A percentile compares a stretch with the other conserved stretches of the same genome.
phyloP scores from a whole-genome alignment of 2,113 vertebrate species.

The Aythya baeri region DNA sequence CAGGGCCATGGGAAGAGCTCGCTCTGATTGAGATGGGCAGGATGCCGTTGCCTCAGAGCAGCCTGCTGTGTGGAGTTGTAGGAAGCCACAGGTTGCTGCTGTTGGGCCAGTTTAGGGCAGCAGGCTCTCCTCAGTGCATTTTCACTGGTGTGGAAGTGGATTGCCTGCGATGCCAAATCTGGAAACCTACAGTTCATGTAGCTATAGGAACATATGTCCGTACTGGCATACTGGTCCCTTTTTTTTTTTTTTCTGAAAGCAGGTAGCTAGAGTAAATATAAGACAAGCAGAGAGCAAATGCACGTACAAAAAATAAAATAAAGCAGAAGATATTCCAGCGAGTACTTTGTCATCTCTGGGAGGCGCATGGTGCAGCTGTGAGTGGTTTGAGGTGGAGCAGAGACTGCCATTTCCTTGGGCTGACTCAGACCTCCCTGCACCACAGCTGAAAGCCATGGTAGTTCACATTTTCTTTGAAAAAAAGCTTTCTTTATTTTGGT shows the following conservation, averaged over 20 bases:
- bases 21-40: too few relatives aligned
- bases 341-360: background rate
- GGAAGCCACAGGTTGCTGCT: fast-evolving
- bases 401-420: background rate
- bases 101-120: background rate
- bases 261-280: background rate
- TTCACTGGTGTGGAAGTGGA: background rate
- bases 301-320: background rate
- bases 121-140: background rate
- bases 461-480: constrained; percentile 13
- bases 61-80: background rate
- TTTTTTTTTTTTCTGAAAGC: background rate
- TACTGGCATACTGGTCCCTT: background rate
- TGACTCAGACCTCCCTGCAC: constrained; percentile 37
- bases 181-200: background rate
- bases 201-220: background rate
- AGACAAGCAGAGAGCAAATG: background rate
- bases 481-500: background rate
- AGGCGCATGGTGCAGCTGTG: background rate
- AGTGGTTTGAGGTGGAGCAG: background rate
- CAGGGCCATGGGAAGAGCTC: background rate
- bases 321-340: background rate
- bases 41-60: background rate
- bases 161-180: background rate
- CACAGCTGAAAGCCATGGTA: background rate